Percentiles rank a stretch among this genome's conserved stretches.
Evolutionary conservation across 2,113 vertebrate genomes (phyloP).

Genomic region (Glaucidium brasilianum): DNA sequence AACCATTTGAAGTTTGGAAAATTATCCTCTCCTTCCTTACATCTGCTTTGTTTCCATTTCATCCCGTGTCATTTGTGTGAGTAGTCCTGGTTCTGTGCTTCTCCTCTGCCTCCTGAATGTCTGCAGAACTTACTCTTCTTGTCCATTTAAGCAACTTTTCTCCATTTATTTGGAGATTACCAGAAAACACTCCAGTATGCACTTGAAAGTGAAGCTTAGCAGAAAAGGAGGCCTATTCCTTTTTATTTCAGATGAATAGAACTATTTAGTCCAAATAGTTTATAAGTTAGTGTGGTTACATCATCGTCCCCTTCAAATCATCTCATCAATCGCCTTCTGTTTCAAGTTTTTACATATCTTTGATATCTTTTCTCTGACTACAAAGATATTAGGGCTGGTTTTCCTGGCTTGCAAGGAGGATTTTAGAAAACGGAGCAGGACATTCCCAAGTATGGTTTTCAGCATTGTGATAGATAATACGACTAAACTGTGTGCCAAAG

Average conservation of each 20-base stretch:
- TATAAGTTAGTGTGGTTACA: neutral
- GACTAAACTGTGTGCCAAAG: neutral
- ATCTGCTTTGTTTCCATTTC: neutral
- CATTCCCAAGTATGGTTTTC: neutral
- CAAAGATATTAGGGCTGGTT: neutral
- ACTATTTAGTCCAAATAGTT: neutral
- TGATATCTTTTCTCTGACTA: neutral
- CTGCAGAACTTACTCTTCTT: neutral
- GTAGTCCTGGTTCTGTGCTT: neutral
- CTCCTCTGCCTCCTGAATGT: neutral
- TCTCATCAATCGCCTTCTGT: neutral
- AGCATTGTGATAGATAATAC: neutral
- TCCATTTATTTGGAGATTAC: neutral
- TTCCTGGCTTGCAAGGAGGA: neutral
- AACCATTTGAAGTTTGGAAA: neutral
- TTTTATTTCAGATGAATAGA: neutral
- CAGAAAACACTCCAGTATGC: neutral
- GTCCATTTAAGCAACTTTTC: neutral
- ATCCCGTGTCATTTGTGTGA: neutral
- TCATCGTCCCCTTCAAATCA: neutral
- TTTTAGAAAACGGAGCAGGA: neutral
- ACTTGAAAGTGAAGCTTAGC: neutral
- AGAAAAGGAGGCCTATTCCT: neutral
- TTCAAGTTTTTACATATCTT: neutral
- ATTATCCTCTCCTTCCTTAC: neutral